phyloP scores from a whole-genome alignment of 2,113 vertebrate genomes.

The Leiothrix lutea region DNA sequence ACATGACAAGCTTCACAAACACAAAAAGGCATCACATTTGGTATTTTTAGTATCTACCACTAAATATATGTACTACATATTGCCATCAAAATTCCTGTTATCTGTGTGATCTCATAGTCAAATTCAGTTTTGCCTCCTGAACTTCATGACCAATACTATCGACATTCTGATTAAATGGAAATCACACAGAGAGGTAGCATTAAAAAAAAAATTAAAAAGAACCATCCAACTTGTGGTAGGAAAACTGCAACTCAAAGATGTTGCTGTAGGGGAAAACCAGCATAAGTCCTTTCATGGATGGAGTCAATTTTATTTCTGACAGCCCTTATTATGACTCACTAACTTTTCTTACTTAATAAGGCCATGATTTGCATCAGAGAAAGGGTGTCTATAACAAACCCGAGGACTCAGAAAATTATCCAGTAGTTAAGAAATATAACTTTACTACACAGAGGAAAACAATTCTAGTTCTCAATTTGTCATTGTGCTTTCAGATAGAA shows the following conservation, averaged over 20 bases:
- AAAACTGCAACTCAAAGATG: neutral
- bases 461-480: neutral
- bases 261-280: neutral
- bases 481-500: neutral
- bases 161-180: neutral
- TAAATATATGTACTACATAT: neutral
- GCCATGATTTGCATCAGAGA: neutral
- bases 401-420: neutral
- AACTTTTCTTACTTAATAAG: conserved; percentile 1
- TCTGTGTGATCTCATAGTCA: neutral
- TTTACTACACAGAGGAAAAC: neutral
- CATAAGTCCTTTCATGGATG: neutral
- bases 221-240: fast-evolving
- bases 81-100: neutral
- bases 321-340: neutral
- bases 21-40: neutral
- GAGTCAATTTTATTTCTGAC: neutral
- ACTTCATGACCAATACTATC: neutral
- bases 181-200: neutral
- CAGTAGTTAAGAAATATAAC: neutral
- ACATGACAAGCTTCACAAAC: neutral
- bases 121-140: neutral
- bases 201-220: neutral
- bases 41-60: neutral
- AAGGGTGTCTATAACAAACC: neutral